A percentile compares a stretch with the other conserved stretches of the same genome.
Conservation (phyloP, 2,113 vertebrate genomes). For the Chamaea fasciata region DNA sequence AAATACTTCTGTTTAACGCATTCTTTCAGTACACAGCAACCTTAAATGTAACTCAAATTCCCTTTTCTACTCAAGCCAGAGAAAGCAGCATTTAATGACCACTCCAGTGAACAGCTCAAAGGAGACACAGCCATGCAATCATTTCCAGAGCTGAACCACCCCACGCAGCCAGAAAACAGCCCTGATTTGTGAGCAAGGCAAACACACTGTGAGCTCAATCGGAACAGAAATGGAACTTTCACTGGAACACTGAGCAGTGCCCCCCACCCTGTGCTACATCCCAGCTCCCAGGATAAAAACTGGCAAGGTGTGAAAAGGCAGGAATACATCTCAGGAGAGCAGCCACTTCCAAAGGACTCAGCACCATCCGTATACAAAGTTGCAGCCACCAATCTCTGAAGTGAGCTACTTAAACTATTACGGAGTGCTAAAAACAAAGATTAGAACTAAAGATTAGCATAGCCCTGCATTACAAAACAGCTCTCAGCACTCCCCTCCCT, state of each 20-base stretch:
- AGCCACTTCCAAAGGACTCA: not conserved
- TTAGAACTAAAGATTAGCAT: not conserved
- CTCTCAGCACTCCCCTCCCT: not conserved
- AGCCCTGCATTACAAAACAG: not conserved
- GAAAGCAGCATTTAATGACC: not conserved
- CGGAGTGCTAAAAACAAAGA: not conserved
- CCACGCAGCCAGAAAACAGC: not conserved
- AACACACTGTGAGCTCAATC: rapidly evolving
- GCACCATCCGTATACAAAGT: not conserved
- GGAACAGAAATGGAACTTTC: not conserved
- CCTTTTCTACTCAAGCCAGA: not conserved
- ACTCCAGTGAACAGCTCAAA: not conserved
- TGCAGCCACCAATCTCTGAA: not conserved
- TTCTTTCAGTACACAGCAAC: not conserved
- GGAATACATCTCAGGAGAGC: not conserved
- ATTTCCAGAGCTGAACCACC: not conserved
- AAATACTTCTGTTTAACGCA: not conserved
- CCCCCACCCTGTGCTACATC: rapidly evolving
- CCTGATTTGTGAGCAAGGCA: rapidly evolving
- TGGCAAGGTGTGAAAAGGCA: not conserved
- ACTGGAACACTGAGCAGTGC: rapidly evolving
- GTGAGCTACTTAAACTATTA: not conserved
- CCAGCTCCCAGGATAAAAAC: not conserved
- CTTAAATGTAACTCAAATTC: not conserved
- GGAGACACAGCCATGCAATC: not conserved